Conservation (phyloP, 2,797 vertebrate species). For the Myotis vivesi region DNA sequence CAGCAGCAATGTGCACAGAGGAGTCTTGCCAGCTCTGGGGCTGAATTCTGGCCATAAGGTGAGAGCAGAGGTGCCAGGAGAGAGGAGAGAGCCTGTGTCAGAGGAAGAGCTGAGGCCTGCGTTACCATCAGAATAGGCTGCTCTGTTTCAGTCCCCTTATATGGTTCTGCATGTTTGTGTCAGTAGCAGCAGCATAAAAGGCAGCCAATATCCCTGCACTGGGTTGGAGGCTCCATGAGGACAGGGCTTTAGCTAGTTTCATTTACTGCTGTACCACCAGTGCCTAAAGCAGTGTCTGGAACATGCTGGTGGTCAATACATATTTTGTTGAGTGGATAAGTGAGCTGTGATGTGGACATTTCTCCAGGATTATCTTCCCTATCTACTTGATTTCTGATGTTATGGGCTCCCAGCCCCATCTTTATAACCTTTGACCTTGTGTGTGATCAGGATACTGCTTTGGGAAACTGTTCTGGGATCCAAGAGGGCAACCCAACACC, state of each 20-base stretch:
- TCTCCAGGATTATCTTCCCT: neutral
- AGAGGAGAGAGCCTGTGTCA: neutral
- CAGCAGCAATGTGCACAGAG: slow-evolving; percentile 82
- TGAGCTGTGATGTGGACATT: neutral
- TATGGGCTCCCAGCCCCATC: neutral
- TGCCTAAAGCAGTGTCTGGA: neutral
- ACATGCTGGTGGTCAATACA: neutral
- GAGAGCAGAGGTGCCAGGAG: neutral
- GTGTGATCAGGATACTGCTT: neutral
- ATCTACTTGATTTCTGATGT: neutral
- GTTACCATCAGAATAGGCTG: neutral
- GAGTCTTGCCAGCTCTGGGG: slow-evolving; percentile 79
- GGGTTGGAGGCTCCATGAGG: neutral
- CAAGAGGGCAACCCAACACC: neutral
- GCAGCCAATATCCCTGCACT: accelerated
- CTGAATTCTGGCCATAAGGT: slow-evolving; percentile 79
- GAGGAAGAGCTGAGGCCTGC: neutral
- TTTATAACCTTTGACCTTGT: neutral
- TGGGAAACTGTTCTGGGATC: neutral
- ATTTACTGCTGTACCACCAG: neutral
- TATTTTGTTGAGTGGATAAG: neutral
- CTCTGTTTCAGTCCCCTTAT: neutral
- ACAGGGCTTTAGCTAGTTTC: neutral
- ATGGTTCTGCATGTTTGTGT: neutral
- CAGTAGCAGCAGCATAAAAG: neutral